phyloP scores from a whole-genome alignment of 1,140 invertebrate species.

The Trissolcus basalis region DNA sequence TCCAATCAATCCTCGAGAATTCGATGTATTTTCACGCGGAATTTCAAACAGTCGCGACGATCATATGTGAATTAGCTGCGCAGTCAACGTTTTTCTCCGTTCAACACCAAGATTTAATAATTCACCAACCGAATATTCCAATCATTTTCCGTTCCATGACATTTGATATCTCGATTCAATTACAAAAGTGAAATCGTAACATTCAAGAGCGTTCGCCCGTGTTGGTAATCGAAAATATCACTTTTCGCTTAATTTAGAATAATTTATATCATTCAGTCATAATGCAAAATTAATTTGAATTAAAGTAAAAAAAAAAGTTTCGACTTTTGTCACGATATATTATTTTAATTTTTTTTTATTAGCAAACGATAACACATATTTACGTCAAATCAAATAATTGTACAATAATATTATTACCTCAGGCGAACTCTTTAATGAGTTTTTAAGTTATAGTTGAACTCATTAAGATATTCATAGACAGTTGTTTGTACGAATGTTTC shows the following conservation, averaged over 20 bases:
- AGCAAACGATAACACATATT: constrained; percentile 20
- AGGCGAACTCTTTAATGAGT: constrained; percentile 29
- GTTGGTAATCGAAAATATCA: too few relatives aligned
- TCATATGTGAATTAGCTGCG: constrained; percentile 5
- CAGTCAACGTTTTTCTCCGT: neutral
- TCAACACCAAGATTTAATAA: neutral
- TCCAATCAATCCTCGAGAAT: constrained; percentile 25
- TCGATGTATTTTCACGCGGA: neutral
- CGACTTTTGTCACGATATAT: too few relatives aligned
- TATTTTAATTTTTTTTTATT: too few relatives aligned
- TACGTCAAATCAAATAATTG: constrained; percentile 29
- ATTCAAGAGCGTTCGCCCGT: too few relatives aligned
- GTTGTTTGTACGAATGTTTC: neutral
- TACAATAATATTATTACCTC: constrained; percentile 35
- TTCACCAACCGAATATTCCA: too few relatives aligned
- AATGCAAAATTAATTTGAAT: too few relatives aligned
- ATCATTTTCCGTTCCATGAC: too few relatives aligned
- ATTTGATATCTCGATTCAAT: too few relatives aligned
- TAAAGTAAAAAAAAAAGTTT: too few relatives aligned
- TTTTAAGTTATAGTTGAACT: constrained; percentile 37
- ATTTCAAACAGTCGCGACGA: constrained; percentile 5
- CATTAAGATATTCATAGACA: constrained; percentile 20
- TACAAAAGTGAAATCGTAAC: too few relatives aligned
- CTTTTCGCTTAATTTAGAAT: too few relatives aligned
- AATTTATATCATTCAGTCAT: too few relatives aligned